Conservation (phyloP, 2,113 vertebrate genomes). For the Pandion haliaetus region DNA sequence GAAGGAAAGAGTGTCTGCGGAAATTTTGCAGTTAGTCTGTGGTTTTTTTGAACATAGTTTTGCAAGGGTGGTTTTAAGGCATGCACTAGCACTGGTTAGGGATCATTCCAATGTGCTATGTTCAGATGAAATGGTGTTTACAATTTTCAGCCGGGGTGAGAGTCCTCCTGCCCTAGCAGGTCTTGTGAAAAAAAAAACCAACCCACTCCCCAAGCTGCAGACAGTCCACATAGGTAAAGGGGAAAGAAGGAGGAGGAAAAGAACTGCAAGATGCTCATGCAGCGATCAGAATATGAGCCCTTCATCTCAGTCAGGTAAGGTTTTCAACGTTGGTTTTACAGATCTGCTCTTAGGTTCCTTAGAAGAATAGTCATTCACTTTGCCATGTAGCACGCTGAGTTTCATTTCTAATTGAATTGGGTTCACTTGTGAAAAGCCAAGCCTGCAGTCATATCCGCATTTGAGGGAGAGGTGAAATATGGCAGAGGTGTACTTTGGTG, state of each 20-base stretch:
- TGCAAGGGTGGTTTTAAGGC: not conserved
- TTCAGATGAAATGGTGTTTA: not conserved
- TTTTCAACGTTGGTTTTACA: not conserved
- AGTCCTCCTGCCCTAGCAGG: not conserved
- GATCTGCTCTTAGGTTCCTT: not conserved
- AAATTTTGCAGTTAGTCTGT: not conserved
- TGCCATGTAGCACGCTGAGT: not conserved
- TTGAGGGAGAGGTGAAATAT: not conserved
- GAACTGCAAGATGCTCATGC: not conserved
- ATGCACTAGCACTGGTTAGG: not conserved
- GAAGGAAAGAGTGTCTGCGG: not conserved
- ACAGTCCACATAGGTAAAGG: not conserved
- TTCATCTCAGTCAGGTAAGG: not conserved
- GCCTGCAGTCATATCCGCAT: not conserved
- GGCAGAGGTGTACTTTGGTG: not conserved
- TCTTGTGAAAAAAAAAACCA: not conserved
- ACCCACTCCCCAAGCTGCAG: not conserved
- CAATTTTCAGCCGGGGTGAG: not conserved
- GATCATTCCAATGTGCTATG: not conserved
- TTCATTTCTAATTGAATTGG: not conserved
- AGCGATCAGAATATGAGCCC: not conserved
- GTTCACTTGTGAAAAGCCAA: not conserved
- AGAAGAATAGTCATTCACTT: not conserved
- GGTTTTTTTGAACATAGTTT: not conserved
- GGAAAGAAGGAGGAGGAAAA: not conserved